Conservation (phyloP, 2,797 vertebrate species). For the Falco peregrinus region DNA sequence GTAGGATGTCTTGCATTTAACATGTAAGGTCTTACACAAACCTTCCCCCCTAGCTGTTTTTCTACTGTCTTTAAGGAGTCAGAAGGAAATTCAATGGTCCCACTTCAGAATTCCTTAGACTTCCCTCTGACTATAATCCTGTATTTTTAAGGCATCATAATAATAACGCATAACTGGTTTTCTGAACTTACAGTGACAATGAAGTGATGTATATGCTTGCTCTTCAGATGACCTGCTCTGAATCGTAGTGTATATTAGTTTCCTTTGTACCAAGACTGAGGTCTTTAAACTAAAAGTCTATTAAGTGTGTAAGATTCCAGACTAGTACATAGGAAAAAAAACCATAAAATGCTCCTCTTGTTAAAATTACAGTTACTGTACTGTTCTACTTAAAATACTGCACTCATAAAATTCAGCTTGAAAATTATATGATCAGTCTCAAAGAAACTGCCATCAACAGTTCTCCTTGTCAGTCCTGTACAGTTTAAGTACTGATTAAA, state of each 20-base stretch:
- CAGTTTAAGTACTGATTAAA: conserved; percentile 6
- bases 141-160: neutral
- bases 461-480: conserved; percentile 19
- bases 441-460: neutral
- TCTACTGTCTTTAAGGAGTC: neutral
- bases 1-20: neutral
- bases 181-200: conserved; percentile 1
- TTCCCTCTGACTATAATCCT: neutral
- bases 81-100: neutral
- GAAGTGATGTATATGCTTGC: neutral
- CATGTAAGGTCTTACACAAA: neutral
- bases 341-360: conserved; percentile 11
- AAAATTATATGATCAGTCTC: conserved; percentile 18
- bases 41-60: neutral
- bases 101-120: neutral
- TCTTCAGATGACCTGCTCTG: conserved; percentile 15
- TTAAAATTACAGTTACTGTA: conserved; percentile 35
- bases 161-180: neutral
- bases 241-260: neutral
- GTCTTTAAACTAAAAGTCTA: neutral
- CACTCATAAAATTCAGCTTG: conserved; percentile 5
- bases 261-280: neutral
- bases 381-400: conserved; percentile 27
- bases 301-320: neutral
- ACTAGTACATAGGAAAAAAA: neutral